phyloP scores from a whole-genome alignment of 2,888 invertebrate genomes.

The Microdon myrmicae region DNA sequence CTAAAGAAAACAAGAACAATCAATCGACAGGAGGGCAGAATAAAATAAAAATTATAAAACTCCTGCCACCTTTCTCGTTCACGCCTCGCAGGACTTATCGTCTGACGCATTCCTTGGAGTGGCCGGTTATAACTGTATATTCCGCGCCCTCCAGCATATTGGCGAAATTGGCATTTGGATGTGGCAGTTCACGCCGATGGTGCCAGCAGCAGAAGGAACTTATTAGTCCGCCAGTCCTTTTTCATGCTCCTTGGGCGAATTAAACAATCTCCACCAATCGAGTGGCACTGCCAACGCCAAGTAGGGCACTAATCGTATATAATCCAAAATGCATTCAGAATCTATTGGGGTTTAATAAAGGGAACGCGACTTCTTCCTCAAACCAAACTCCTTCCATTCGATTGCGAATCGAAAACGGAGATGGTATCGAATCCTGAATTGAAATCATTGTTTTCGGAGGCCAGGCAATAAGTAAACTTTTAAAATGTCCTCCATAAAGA shows the following conservation, averaged over 20 bases:
- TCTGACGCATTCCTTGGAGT: conserved; percentile 15
- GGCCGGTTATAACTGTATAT: conserved; percentile 26
- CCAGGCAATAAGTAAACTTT: conserved; percentile 62
- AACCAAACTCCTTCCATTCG: background rate
- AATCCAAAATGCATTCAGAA: conserved; percentile 41
- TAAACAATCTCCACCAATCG: conserved; percentile 15
- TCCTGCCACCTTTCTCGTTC: conserved; percentile 35
- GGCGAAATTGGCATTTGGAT: conserved; percentile 45
- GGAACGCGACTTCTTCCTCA: background rate
- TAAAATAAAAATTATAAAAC: conserved; percentile 48
- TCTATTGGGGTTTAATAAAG: conserved; percentile 38
- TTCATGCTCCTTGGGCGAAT: conserved; percentile 22
- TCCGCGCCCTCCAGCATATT: conserved; percentile 42
- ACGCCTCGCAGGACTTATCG: conserved; percentile 21
- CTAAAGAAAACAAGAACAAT: too few species aligned
- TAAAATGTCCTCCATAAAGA: conserved; percentile 66
- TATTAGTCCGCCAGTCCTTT: conserved; percentile 36
- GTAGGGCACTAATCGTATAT: conserved; percentile 34
- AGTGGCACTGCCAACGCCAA: conserved; percentile 4
- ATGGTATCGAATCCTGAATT: conserved; percentile 12
- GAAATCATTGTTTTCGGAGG: conserved; percentile 19
- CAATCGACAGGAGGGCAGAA: too few species aligned
- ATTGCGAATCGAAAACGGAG: conserved; percentile 1
- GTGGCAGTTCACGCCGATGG: conserved; percentile 16
- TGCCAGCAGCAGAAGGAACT: conserved; percentile 19